Evolutionary conservation across 2,113 vertebrate species (phyloP).

Genomic region (Corvus hawaiiensis): DNA sequence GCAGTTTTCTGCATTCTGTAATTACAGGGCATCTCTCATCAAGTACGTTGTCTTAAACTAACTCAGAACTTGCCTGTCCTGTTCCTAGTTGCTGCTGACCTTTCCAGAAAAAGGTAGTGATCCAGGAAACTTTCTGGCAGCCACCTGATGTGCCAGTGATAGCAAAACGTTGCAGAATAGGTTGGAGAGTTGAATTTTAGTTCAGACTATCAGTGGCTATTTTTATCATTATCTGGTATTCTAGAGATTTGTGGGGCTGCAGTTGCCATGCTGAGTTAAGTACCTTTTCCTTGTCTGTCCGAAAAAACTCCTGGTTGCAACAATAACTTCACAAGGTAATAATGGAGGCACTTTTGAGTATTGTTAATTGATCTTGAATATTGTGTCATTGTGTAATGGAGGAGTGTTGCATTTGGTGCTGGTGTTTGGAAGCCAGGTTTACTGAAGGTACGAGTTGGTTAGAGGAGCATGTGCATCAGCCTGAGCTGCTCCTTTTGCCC

Average conservation of each 20-base stretch:
- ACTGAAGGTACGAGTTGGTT: neutral
- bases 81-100: neutral
- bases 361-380: neutral
- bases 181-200: neutral
- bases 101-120: constrained; percentile 13
- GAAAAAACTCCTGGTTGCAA: neutral
- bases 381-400: neutral
- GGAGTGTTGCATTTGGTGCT: neutral
- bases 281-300: neutral
- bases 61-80: neutral
- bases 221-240: neutral
- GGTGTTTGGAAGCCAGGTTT: neutral
- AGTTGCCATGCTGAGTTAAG: neutral
- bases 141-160: neutral
- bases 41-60: neutral
- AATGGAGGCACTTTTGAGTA: neutral
- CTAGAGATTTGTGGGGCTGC: neutral
- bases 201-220: neutral
- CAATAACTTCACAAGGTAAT: neutral
- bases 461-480: neutral
- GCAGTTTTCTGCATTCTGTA: neutral
- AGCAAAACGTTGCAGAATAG: constrained; percentile 6
- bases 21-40: neutral
- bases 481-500: neutral
- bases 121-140: neutral